phyloP scores from a whole-genome alignment of 1,140 invertebrate species.

The Hormaphis cornu region DNA sequence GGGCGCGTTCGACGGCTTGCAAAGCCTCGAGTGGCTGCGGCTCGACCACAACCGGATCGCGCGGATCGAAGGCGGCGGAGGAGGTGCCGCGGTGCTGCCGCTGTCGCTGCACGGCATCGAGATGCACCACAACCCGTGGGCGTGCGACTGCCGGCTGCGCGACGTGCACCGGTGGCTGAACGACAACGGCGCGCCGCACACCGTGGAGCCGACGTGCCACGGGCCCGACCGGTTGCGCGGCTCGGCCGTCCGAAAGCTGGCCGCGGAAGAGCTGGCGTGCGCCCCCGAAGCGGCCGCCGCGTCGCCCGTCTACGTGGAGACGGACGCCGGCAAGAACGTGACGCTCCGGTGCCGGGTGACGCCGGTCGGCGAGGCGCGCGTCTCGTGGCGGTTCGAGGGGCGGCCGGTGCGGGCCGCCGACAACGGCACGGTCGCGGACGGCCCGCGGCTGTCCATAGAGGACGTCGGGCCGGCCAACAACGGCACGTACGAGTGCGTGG shows the following conservation, averaged over 20 bases:
- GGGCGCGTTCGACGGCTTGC: conserved; percentile 70
- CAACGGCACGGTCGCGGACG: conserved; percentile 61
- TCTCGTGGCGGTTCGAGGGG: conserved; percentile 72
- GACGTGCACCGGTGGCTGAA: conserved; percentile 68
- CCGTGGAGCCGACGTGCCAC: conserved; percentile 62
- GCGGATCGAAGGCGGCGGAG: conserved; percentile 55
- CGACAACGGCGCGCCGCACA: conserved; percentile 60
- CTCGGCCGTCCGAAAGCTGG: conserved; percentile 57
- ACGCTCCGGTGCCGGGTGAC: conserved; percentile 66
- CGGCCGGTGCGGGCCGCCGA: conserved; percentile 56
- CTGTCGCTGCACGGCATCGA: conserved; percentile 64
- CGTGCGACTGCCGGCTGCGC: conserved; percentile 71
- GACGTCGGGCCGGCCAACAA: conserved; percentile 65
- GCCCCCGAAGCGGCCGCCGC: conserved; percentile 61
- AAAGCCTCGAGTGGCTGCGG: conserved; percentile 71
- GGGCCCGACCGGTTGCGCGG: conserved; percentile 58
- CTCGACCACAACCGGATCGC: conserved; percentile 70
- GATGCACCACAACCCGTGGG: conserved; percentile 79
- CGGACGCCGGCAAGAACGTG: conserved; percentile 67
- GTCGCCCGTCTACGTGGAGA: conserved; percentile 56
- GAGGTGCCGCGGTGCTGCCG: conserved; percentile 58
- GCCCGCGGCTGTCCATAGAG: conserved; percentile 63
- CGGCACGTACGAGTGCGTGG: conserved; percentile 69
- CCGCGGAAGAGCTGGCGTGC: conserved; percentile 68
- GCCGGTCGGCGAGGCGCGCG: conserved; percentile 64